Percentiles rank a stretch among this genome's conserved stretches.
These are phyloP conservation scores for Muscicapa adusta DNA, from an alignment of 2,113 vertebrate genomes.

Conservation along the genomic window DNA sequence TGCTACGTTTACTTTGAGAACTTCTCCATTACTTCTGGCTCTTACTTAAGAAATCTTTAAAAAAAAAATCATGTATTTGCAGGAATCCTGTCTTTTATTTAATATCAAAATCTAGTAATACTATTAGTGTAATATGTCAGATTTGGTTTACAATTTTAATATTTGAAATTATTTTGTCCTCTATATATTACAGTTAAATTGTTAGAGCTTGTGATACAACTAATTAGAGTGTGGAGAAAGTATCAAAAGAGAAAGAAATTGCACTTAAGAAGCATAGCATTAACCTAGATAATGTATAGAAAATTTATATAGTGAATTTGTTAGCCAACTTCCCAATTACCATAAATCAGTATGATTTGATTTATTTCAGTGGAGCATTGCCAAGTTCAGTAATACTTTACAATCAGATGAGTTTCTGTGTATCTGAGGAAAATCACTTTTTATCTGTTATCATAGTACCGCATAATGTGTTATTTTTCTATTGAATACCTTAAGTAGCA, in stretches of 20 bases:
- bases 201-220: neutral
- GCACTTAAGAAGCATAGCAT: neutral
- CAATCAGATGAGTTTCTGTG: neutral
- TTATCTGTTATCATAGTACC: neutral
- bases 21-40: neutral
- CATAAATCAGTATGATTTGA: neutral
- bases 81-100: neutral
- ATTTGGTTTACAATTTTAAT: neutral
- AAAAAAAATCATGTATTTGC: neutral
- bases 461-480: neutral
- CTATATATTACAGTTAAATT: neutral
- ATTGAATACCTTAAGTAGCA: neutral
- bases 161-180: neutral
- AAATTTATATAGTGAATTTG: neutral
- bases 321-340: conserved; percentile 7
- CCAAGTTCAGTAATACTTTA: neutral
- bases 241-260: neutral
- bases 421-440: neutral
- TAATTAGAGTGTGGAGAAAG: neutral
- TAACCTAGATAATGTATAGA: neutral
- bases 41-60: neutral
- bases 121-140: neutral
- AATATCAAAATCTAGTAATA: neutral
- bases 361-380: neutral
- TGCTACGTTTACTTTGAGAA: neutral